A percentile compares a stretch with the other conserved stretches of the same genome.
Evolutionary conservation across 1,140 invertebrate genomes (phyloP).

Genomic region (Centruroides vittatus): DNA sequence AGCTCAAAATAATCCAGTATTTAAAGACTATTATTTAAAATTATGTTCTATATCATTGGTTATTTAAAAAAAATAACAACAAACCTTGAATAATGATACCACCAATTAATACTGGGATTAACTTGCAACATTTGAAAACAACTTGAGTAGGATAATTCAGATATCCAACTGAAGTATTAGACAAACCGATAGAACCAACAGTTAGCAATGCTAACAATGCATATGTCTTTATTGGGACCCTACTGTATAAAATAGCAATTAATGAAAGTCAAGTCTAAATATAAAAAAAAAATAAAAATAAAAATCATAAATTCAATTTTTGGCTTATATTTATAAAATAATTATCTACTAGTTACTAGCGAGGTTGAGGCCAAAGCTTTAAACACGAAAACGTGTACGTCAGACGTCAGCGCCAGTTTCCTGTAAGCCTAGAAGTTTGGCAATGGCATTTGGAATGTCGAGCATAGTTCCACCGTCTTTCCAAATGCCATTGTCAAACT

Average conservation of each 20-base stretch:
- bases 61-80: background rate
- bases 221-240: slow-evolving; percentile 71
- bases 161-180: slow-evolving; percentile 87
- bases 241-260: slow-evolving; percentile 32
- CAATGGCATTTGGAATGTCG: too few relatives aligned
- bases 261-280: background rate
- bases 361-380: too few relatives aligned
- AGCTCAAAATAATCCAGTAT: too few relatives aligned
- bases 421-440: too few relatives aligned
- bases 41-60: background rate
- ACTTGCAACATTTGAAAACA: slow-evolving; percentile 93
- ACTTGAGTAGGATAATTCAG: slow-evolving; percentile 85
- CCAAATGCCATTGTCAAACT: too few relatives aligned
- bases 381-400: too few relatives aligned
- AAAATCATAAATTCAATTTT: too few relatives aligned
- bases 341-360: too few relatives aligned
- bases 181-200: slow-evolving; percentile 88
- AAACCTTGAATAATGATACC: slow-evolving; percentile 73
- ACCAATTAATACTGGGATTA: slow-evolving; percentile 86
- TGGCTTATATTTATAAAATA: too few relatives aligned
- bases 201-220: slow-evolving; percentile 67
- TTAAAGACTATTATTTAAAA: too few relatives aligned
- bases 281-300: background rate
- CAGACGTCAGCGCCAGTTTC: too few relatives aligned
- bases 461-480: too few relatives aligned